A percentile compares a stretch with the other conserved stretches of the same genome.
These are phyloP conservation scores for Clupea harengus DNA, from an alignment of 2,113 vertebrate genomes.

Conservation along the genomic window DNA sequence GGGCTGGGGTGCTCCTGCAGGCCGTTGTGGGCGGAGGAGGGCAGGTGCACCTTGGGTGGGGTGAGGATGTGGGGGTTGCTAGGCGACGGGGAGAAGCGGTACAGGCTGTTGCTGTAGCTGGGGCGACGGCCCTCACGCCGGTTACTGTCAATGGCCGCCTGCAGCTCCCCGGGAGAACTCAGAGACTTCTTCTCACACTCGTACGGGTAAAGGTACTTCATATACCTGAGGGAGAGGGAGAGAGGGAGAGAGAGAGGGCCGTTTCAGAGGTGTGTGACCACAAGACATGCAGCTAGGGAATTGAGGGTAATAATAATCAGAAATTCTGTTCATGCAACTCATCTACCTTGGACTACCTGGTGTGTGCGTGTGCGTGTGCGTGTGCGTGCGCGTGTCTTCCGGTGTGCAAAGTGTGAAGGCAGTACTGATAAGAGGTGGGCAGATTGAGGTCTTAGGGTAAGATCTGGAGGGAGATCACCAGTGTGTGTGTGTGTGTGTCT, in stretches of 20 bases:
- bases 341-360: no score
- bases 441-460: slow-evolving; percentile 95
- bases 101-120: slow-evolving; percentile 89
- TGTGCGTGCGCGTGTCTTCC: slow-evolving; percentile 60
- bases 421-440: slow-evolving; percentile 96
- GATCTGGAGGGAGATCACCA: no score
- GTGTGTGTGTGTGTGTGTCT: no score
- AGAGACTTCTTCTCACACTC: slow-evolving; percentile 96
- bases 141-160: slow-evolving; percentile 95
- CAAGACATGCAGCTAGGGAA: no score
- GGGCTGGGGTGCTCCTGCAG: slow-evolving; percentile 74
- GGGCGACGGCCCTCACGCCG: slow-evolving; percentile 90
- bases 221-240: slow-evolving; percentile 66
- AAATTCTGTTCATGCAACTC: no score
- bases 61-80: slow-evolving; percentile 62
- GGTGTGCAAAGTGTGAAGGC: slow-evolving; percentile 97
- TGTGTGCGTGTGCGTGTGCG: background rate
- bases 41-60: slow-evolving; percentile 80
- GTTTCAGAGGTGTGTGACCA: no score
- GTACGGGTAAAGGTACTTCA: slow-evolving; percentile 97
- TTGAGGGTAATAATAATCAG: no score
- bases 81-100: slow-evolving; percentile 78
- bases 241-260: background rate
- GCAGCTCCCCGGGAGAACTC: slow-evolving; percentile 91
- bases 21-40: slow-evolving; percentile 66